phyloP scores from a whole-genome alignment of 2,113 vertebrate species.

The Tachysurus vachellii region DNA sequence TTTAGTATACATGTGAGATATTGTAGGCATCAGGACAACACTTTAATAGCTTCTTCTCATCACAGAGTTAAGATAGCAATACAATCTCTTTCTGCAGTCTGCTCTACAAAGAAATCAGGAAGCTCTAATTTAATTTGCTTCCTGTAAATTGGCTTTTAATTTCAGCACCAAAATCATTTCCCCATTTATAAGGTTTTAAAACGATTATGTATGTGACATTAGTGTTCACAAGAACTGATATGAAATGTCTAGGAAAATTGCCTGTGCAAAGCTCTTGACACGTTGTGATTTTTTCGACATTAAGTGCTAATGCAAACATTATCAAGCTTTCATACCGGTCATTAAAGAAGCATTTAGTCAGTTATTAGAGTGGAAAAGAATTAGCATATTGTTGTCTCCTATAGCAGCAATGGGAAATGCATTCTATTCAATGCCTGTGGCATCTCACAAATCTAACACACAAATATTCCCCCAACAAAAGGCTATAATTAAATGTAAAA shows the following conservation, averaged over 20 bases:
- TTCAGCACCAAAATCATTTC: constrained; percentile 61
- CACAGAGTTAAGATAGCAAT: constrained; percentile 67
- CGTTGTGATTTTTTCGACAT: constrained; percentile 37
- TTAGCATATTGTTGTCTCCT: constrained; percentile 24
- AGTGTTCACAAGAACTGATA: constrained; percentile 70
- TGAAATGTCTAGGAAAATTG: constrained; percentile 64
- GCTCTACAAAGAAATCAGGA: constrained; percentile 69
- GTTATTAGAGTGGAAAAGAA: constrained; percentile 54
- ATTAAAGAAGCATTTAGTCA: constrained; percentile 46
- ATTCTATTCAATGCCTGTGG: constrained; percentile 57
- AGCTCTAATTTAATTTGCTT: constrained; percentile 73
- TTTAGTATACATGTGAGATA: neutral
- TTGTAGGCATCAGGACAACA: constrained; percentile 63
- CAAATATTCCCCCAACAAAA: constrained; percentile 56
- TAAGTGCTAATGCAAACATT: constrained; percentile 37
- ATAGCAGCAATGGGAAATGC: constrained; percentile 41
- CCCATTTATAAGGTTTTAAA: constrained; percentile 65
- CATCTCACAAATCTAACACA: constrained; percentile 47
- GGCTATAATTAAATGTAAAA: constrained; percentile 8
- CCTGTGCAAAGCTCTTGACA: constrained; percentile 47
- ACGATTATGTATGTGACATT: constrained; percentile 69
- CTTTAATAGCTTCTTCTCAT: constrained; percentile 65
- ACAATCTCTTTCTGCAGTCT: constrained; percentile 68
- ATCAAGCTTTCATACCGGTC: constrained; percentile 37
- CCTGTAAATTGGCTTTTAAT: constrained; percentile 73